Base-by-base conservation (phyloP, 2,113 vertebrate species). In the Ellobius talpinus region DNA sequence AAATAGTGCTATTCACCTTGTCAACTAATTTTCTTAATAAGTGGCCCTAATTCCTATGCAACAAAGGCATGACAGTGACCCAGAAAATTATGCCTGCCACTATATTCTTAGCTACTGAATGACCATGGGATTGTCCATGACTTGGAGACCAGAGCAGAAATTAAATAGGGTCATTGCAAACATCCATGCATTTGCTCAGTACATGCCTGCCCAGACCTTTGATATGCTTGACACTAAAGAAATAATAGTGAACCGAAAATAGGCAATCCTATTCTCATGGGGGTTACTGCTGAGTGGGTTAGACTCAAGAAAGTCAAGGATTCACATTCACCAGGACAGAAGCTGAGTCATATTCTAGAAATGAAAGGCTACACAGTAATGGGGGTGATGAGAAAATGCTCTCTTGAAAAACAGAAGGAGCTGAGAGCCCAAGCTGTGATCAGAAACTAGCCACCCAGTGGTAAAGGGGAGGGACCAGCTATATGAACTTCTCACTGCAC, bases 11-110 rank as follows among this genome's bases (percentile, higher is more conserved):
- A 76, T 86, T 90, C 65, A 97, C 33, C 68, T 52, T 39, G 89
- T 94, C 85, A 93, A 96, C 82, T 0, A 0, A 84, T 55, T 95
- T 98, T 97, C 61, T 91, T 89, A 96, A 89, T 93, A 95, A 96
- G 96, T 78, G 70, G 16, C 85, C 55, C n/a, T 81, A 93, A 85
- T 50, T 90, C 12, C 74, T 55, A 52, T 47, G 36, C 73, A 92
- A 52, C 87, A 52, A 92, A 97, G 17, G 26, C 91, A n/a, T 95
- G 95, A 55, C 36, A 39, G 72, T 90, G 55, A 92, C 10, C 33
- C 26, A 86, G 91, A 33, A 90, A 58, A 65, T 45, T 70, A 45
- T 50, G 5, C 91, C 94, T 94, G 16, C 42, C 86, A 19, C 16
- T 89, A 10, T 73, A 70, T 81, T 89, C 72, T 86, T 73, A 89